A percentile compares a stretch with the other conserved stretches of the same genome.
Conservation (phyloP, 2,797 vertebrate genomes). For the Erpetoichthys calabaricus region DNA sequence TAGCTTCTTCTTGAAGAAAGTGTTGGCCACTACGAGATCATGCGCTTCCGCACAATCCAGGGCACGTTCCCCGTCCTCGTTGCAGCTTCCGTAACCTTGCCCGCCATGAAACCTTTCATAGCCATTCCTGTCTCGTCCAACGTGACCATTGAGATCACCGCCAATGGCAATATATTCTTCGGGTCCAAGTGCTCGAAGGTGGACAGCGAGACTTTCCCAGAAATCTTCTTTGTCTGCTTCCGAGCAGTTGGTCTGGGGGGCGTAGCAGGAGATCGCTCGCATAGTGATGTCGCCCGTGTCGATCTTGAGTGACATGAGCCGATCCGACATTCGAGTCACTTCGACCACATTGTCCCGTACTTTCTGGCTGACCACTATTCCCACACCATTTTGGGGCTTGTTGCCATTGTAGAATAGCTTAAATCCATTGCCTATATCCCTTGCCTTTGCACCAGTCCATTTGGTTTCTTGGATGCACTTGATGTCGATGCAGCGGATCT, state of each 20-base stretch:
- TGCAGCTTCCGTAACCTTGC: too few species aligned
- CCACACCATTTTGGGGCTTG: not conserved
- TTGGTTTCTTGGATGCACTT: conserved; percentile 1
- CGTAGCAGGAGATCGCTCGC: not conserved
- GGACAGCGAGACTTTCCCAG: too few species aligned
- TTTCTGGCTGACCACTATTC: not conserved
- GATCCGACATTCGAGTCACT: not conserved
- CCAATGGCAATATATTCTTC: too few species aligned
- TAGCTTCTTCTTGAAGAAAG: too few species aligned
- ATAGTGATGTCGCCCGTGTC: not conserved
- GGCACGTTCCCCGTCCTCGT: too few species aligned
- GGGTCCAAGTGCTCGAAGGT: too few species aligned
- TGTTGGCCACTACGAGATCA: too few species aligned
- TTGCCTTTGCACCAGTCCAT: too few species aligned
- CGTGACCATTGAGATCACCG: too few species aligned
- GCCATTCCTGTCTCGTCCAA: too few species aligned
- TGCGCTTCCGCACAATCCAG: too few species aligned
- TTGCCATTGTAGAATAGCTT: conserved; percentile 2
- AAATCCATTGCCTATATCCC: not conserved
- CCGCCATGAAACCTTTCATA: too few species aligned
- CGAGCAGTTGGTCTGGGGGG: not conserved
- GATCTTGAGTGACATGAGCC: conserved; percentile 3
- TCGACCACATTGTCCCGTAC: not conserved
- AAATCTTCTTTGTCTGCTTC: not conserved
- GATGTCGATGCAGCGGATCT: conserved; percentile 1